Evolutionary conservation across 2,888 invertebrate genomes (phyloP).

Genomic region (Unio pictorum): DNA sequence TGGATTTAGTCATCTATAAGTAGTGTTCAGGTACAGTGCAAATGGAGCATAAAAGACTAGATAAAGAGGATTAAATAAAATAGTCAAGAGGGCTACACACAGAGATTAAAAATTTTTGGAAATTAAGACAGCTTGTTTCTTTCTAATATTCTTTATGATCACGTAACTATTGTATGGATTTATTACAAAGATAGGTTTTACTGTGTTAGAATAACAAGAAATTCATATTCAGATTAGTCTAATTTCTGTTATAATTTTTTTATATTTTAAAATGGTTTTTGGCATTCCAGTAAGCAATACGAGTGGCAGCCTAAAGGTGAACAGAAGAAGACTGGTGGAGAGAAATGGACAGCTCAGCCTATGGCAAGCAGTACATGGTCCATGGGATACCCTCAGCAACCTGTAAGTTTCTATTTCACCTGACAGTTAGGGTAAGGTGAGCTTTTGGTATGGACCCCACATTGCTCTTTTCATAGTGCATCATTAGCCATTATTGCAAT

Average conservation of each 20-base stretch:
- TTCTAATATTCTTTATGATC: no score
- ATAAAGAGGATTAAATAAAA: no score
- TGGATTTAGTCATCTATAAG: no score
- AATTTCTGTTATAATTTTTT: not conserved
- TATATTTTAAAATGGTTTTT: not conserved
- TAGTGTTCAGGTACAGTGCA: no score
- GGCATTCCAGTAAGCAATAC: conserved; percentile 56
- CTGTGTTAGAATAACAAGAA: not conserved
- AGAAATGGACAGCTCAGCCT: conserved; percentile 47
- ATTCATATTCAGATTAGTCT: not conserved
- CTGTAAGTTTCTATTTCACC: conserved; percentile 2
- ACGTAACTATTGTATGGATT: no score
- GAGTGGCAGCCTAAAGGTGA: conserved; percentile 68
- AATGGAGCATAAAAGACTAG: no score
- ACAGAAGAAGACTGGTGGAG: conserved; percentile 65
- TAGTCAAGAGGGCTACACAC: no score
- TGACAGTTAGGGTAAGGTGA: conserved; percentile 3
- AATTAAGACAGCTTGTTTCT: no score
- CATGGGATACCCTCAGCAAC: conserved; percentile 12
- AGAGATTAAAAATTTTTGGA: no score
- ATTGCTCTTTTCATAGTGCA: not conserved
- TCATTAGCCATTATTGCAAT: no score
- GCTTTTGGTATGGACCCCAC: not conserved
- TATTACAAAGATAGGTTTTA: no score
- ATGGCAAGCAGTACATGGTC: conserved; percentile 40